Evolutionary conservation across 2,888 invertebrate genomes (phyloP).

Genomic region (Hemicrepidius hirtus): DNA sequence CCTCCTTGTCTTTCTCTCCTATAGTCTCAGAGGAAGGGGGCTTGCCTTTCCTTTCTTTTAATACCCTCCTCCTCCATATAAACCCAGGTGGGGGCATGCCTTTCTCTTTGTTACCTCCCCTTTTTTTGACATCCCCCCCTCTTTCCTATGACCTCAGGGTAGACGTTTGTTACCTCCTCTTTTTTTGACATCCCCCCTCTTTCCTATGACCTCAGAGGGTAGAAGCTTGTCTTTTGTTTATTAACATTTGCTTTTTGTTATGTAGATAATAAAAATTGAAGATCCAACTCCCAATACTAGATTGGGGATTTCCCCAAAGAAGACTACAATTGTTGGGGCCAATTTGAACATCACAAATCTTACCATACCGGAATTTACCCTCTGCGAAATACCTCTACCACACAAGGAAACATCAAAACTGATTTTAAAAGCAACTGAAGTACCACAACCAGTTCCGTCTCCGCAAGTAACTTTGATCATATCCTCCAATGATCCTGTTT

Average conservation of each 20-base stretch:
- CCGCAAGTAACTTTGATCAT: constrained; percentile 49
- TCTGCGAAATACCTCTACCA: constrained; percentile 33
- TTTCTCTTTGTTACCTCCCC: too few species aligned
- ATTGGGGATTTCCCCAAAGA: constrained; percentile 5
- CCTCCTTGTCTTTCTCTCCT: too few species aligned
- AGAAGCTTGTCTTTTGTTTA: neutral
- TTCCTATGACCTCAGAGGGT: too few species aligned
- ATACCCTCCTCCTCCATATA: too few species aligned
- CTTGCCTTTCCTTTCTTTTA: too few species aligned
- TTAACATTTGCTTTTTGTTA: neutral
- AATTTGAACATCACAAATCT: constrained; percentile 38
- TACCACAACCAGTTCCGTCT: constrained; percentile 59
- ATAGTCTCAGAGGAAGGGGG: too few species aligned
- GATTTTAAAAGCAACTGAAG: constrained; percentile 8
- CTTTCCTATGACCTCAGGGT: too few species aligned
- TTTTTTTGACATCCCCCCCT: too few species aligned
- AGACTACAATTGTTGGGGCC: neutral
- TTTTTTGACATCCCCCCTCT: too few species aligned
- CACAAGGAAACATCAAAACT: neutral
- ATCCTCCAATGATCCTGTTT: neutral
- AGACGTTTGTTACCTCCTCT: too few species aligned
- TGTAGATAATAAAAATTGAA: constrained; percentile 9
- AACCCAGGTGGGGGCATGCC: too few species aligned
- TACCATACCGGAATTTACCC: constrained; percentile 4
- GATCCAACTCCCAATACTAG: neutral